A percentile compares a stretch with the other conserved stretches of the same genome.
Evolutionary conservation across 1,140 invertebrate genomes (phyloP).

Genomic region (Drosophila prosaltans): DNA sequence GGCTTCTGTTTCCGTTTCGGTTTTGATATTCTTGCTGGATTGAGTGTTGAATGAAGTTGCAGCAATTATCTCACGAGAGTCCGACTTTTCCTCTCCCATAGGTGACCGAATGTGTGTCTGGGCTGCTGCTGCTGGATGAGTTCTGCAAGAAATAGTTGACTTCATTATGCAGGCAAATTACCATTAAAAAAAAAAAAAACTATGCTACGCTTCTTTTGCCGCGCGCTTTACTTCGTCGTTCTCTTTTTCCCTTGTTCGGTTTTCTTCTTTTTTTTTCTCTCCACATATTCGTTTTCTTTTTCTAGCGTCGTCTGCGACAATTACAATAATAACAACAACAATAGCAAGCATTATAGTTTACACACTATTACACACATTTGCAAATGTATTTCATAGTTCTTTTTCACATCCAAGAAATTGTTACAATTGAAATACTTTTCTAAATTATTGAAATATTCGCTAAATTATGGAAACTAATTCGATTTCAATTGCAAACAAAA

Average conservation of each 20-base stretch:
- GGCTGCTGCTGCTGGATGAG: constrained; percentile 24
- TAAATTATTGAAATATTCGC: background rate
- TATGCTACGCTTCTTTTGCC: constrained; percentile 10
- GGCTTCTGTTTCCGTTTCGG: background rate
- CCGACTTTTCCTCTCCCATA: constrained; percentile 71
- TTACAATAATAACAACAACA: constrained; percentile 1
- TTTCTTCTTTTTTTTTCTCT: background rate
- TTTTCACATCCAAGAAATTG: constrained; percentile 3
- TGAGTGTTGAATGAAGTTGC: constrained; percentile 50
- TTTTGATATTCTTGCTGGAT: constrained; percentile 7
- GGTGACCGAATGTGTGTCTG: constrained; percentile 54
- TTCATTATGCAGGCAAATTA: background rate
- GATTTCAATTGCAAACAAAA: background rate
- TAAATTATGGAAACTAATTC: constrained; percentile 2
- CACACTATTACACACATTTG: constrained; percentile 3
- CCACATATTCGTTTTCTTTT: constrained; percentile 7
- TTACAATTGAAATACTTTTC: background rate
- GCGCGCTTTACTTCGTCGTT: constrained; percentile 1
- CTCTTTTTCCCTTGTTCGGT: constrained; percentile 1
- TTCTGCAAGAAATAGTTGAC: constrained; percentile 15
- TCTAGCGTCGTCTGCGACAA: constrained; percentile 2
- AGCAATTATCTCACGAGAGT: constrained; percentile 68
- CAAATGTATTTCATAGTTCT: background rate
- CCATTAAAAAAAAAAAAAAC: background rate
- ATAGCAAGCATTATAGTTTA: background rate